Base-by-base conservation (phyloP, 2,113 vertebrate genomes). In the Rhinogobius similis region DNA sequence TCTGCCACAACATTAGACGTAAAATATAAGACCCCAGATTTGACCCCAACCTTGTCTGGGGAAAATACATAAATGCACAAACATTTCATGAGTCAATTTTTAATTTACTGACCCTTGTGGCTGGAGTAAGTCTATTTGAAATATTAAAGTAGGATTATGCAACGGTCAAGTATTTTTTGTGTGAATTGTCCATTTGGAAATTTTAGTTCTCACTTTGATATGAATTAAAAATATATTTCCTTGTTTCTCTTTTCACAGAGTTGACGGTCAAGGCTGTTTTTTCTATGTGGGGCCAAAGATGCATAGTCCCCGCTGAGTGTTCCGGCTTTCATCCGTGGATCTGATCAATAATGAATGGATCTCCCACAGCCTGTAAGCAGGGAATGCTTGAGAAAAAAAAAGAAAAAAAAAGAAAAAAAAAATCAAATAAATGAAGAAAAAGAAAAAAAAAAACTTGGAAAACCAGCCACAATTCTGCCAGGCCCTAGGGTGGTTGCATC, bases 301-400 rank as follows among this genome's bases (percentile, higher is more conserved):
- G 84, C 80, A 76, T 74, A 3, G 76, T 88, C 84, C 89, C 88
- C 76, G 81, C 84, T 86, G 89, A 83, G 88, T 38, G 6, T 77
- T 82, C 65, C 70, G 76, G 83, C 89, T 91, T 91, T 92, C 85
- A 91, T 92, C 86, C 78, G 72, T 79, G 76, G 81, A 83, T 86
- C 73, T 77, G 85, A 91, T 92, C 91, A 92, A 92, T 92, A 92
- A 92, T 90, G 77, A 76, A 92, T 90, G 84, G 85, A 86, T 86
- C 86, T 89, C 90, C 85, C 86, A 84, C 86, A 74, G 86, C 79
- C 80, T 68, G 69, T 73, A 86, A 76, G 82, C 80, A 76, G 84
- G 82, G 84, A 85, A 74, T 62, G 80, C 78, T 82, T 44, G 68
- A 53, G 73, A 72, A 65, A 24, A 81, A 32, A 59, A 59, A 36